Percentiles rank a stretch among this genome's conserved stretches.
phyloP scores from a whole-genome alignment of 2,113 vertebrate species.

The Istiophorus platypterus region DNA sequence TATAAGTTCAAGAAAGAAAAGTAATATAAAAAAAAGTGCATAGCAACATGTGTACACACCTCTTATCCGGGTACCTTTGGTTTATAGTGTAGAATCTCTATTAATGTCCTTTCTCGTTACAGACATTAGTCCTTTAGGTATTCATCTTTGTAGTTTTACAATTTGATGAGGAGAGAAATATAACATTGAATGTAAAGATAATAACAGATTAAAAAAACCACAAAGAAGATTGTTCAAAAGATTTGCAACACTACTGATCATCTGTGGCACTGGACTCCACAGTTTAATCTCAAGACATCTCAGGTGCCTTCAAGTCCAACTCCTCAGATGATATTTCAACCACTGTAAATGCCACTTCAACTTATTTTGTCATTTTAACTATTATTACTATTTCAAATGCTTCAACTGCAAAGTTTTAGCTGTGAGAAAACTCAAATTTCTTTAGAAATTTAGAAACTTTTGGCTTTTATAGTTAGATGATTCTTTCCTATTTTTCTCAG shows the following conservation, averaged over 20 bases:
- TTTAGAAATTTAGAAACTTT: background rate
- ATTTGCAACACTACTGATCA: background rate
- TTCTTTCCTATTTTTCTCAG: slow-evolving; percentile 17
- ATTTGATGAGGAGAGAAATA: slow-evolving; percentile 19
- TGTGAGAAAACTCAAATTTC: background rate
- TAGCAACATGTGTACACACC: background rate
- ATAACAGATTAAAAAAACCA: slow-evolving; percentile 6
- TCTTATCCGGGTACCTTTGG: slow-evolving; percentile 4
- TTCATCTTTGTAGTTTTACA: slow-evolving; percentile 16
- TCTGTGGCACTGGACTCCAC: background rate
- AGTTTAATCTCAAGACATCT: background rate
- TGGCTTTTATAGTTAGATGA: background rate
- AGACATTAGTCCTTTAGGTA: slow-evolving; percentile 16
- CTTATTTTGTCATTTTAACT: background rate
- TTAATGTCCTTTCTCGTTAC: slow-evolving; percentile 7
- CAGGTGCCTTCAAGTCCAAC: background rate
- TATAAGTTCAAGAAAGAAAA: slow-evolving; percentile 3
- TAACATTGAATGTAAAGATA: background rate
- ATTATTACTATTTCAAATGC: background rate
- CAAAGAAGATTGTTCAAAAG: background rate
- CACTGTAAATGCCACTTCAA: background rate
- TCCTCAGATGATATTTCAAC: background rate
- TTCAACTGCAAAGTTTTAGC: background rate
- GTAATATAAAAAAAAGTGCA: background rate
- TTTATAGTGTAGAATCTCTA: slow-evolving; percentile 5